Conservation (phyloP, 2,113 vertebrate genomes). For the Cryptomyrus ogoouensis region DNA sequence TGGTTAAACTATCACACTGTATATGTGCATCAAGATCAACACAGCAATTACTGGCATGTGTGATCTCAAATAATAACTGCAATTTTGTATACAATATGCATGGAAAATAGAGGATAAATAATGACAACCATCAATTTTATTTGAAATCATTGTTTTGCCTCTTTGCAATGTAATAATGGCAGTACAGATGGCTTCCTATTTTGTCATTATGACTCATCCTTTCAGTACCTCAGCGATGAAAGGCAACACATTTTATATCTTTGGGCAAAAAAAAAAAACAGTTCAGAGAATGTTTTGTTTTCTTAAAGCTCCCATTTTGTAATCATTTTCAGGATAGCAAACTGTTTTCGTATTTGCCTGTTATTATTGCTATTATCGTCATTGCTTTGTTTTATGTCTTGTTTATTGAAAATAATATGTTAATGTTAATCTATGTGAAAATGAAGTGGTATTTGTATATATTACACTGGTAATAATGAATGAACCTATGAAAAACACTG, state of each 20-base stretch:
- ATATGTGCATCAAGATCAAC: constrained; percentile 48
- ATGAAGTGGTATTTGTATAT: neutral
- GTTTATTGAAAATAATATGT: neutral
- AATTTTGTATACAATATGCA: constrained; percentile 47
- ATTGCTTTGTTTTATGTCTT: neutral
- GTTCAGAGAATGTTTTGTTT: neutral
- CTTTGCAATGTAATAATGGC: constrained; percentile 34
- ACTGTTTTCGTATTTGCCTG: neutral
- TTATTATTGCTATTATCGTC: neutral
- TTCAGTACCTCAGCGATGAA: neutral
- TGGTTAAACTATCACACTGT: constrained; percentile 42
- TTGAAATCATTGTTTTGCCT: constrained; percentile 45
- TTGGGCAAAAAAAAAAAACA: constrained; percentile 1
- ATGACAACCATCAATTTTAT: constrained; percentile 49
- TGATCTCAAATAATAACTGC: constrained; percentile 56
- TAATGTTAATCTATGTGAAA: neutral
- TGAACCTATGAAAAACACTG: neutral
- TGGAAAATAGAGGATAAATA: constrained; percentile 43
- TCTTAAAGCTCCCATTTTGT: neutral
- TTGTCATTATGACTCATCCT: constrained; percentile 13
- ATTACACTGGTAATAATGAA: neutral
- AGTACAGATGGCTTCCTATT: constrained; percentile 29
- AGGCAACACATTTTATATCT: neutral
- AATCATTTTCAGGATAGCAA: neutral
- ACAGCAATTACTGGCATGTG: constrained; percentile 50